Conservation (phyloP, 2,797 vertebrate species). For the Eutrigla gurnardus region DNA sequence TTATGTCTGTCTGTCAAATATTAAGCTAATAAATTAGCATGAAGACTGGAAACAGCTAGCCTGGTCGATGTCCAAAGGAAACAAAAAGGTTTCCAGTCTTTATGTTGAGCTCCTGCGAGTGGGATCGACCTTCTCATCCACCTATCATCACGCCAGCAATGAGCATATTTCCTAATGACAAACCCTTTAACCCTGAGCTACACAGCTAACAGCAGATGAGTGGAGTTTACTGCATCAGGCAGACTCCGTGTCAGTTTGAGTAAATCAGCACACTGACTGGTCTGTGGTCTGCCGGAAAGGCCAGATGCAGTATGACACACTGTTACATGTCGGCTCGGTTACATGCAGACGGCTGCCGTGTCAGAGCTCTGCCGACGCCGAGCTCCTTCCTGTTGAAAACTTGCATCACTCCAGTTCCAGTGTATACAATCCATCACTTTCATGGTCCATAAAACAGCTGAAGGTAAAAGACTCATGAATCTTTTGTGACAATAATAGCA, state of each 20-base stretch:
- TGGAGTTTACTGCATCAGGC: background rate
- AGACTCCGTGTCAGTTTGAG: background rate
- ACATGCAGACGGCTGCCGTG: background rate
- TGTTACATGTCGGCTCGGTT: background rate
- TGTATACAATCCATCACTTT: background rate
- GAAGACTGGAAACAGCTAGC: background rate
- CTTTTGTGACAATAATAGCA: background rate
- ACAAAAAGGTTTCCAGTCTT: background rate
- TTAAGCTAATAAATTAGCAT: background rate
- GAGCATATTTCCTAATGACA: background rate
- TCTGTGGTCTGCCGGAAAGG: background rate
- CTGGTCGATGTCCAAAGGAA: background rate
- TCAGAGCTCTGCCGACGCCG: slow-evolving; percentile 33
- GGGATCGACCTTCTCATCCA: background rate
- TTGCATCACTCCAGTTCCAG: slow-evolving; percentile 20
- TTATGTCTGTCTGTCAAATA: background rate
- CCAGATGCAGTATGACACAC: background rate
- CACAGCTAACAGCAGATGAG: background rate
- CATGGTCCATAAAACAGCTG: background rate
- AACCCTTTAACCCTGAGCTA: background rate
- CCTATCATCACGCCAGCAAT: background rate
- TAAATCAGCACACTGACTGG: slow-evolving; percentile 2
- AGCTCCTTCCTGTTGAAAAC: slow-evolving; percentile 69
- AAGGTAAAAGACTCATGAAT: background rate
- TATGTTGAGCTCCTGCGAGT: background rate